Evolutionary conservation across 2,888 invertebrate genomes (phyloP).

Genomic region (Meiosimyza decipiens): DNA sequence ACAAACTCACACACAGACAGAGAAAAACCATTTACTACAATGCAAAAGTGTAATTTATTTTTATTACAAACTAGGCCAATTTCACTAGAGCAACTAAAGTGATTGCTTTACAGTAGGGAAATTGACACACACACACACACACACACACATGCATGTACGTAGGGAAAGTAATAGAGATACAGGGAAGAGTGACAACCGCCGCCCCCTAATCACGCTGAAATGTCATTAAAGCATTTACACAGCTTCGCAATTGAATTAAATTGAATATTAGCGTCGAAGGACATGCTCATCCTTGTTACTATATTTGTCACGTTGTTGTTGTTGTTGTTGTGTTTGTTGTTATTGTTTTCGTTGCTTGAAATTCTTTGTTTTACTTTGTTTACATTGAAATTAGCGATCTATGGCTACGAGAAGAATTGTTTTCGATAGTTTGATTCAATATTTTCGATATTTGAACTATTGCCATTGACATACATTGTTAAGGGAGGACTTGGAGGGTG

Average conservation of each 20-base stretch:
- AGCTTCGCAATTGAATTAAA: conserved; percentile 54
- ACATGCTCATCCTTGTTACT: conserved; percentile 31
- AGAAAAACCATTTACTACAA: conserved; percentile 23
- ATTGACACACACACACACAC: conserved; percentile 10
- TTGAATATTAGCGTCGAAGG: conserved; percentile 48
- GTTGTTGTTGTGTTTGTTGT: neutral
- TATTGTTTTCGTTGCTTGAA: neutral
- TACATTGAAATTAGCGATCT: neutral
- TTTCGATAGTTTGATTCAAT: too few relatives aligned
- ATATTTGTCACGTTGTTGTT: neutral
- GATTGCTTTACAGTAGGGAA: conserved; percentile 19
- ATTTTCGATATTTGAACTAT: too few relatives aligned
- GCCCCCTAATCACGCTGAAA: conserved; percentile 27
- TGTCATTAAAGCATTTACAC: conserved; percentile 50
- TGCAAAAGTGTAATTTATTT: conserved; percentile 50
- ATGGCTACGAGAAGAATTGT: too few relatives aligned
- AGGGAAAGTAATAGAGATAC: conserved; percentile 30
- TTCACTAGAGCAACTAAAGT: conserved; percentile 45
- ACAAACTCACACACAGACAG: conserved; percentile 25
- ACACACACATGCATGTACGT: conserved; percentile 23
- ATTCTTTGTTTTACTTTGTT: neutral
- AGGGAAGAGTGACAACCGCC: conserved; percentile 5
- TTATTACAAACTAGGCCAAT: conserved; percentile 53
- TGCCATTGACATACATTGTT: too few relatives aligned
- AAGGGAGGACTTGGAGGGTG: too few relatives aligned